A percentile compares a stretch with the other conserved stretches of the same genome.
phyloP scores from a whole-genome alignment of 2,888 invertebrate genomes.

The Tenthredo amoena region DNA sequence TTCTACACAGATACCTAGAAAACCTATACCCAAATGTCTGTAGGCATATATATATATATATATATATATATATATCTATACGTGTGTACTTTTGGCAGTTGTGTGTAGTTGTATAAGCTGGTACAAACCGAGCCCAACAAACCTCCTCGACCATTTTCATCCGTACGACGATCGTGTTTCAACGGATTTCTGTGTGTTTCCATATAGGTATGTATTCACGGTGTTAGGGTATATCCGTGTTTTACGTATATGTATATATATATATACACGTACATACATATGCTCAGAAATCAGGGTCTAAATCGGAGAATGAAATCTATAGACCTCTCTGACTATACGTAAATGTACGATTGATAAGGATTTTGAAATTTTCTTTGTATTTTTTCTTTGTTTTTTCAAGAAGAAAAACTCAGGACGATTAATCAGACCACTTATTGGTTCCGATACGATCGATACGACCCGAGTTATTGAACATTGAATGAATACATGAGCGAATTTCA shows the following conservation, averaged over 20 bases:
- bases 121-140: neutral
- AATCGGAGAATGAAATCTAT: neutral
- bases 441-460: too few relatives aligned
- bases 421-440: too few relatives aligned
- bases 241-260: neutral
- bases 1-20: too few relatives aligned
- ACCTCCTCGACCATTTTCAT: conserved; percentile 16
- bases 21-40: neutral
- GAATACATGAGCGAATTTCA: too few relatives aligned
- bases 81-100: neutral
- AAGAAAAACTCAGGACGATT: too few relatives aligned
- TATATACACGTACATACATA: neutral
- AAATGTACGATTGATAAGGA: too few relatives aligned
- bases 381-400: too few relatives aligned
- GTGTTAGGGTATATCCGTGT: neutral
- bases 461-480: too few relatives aligned
- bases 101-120: neutral
- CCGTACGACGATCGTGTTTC: neutral
- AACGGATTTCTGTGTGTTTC: neutral
- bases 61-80: neutral
- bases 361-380: too few relatives aligned
- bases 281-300: neutral
- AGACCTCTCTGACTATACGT: neutral
- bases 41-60: neutral
- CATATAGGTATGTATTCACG: neutral